Conservation (phyloP, 2,113 vertebrate species). For the Spea bombifrons region DNA sequence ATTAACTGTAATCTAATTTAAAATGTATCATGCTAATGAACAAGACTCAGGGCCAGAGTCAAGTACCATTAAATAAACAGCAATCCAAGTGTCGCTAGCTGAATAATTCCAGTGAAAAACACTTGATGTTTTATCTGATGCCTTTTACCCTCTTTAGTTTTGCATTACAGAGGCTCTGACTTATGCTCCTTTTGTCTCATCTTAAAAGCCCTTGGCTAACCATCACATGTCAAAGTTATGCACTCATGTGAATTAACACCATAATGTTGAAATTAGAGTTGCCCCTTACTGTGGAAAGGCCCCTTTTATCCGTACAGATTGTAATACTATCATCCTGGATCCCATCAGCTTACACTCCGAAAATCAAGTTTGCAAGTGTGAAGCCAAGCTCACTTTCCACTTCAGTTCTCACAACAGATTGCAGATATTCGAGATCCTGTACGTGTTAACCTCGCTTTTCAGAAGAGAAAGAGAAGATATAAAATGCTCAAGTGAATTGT, state of each 20-base stretch:
- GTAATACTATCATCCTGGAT: conserved; percentile 43
- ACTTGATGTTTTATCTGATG: too few species aligned
- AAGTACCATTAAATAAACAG: too few species aligned
- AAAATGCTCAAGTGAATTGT: conserved; percentile 41
- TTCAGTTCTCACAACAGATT: not conserved
- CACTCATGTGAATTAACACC: not conserved
- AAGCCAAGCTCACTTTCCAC: conserved; percentile 27
- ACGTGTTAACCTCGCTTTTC: conserved; percentile 22
- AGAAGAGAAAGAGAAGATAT: not conserved
- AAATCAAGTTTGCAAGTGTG: conserved; percentile 31
- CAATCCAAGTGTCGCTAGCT: too few species aligned
- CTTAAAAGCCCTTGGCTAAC: not conserved
- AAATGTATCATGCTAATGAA: too few species aligned
- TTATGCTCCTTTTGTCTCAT: too few species aligned
- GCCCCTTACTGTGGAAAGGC: conserved; percentile 32
- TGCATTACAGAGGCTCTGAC: too few species aligned
- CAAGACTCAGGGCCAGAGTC: too few species aligned
- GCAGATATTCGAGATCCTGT: conserved; percentile 30
- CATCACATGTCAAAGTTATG: conserved; percentile 15
- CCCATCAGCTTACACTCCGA: conserved; percentile 40
- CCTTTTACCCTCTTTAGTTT: too few species aligned
- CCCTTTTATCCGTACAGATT: conserved; percentile 7
- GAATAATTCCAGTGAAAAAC: too few species aligned
- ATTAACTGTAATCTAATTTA: too few species aligned
- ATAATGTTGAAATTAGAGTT: conserved; percentile 25